These are phyloP conservation scores for Drosophila virilis DNA, from an alignment of 1,140 invertebrate genomes.

Conservation along the genomic window DNA sequence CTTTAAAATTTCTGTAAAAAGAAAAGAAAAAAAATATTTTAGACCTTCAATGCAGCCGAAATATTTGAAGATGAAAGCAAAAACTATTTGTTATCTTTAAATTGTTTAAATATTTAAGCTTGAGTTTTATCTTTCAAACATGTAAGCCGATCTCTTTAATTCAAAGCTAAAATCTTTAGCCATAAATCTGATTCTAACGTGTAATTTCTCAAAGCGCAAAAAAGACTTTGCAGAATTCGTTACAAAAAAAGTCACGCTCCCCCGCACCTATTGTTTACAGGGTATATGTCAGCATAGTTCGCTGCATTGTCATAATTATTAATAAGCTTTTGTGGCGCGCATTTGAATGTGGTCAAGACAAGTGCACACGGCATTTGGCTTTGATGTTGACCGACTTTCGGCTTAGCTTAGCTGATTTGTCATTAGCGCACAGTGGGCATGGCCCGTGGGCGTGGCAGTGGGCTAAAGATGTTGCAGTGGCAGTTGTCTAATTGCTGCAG, in stretches of 20 bases:
- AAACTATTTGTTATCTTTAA: too few relatives aligned
- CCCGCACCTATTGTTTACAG: neutral
- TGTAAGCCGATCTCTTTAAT: too few relatives aligned
- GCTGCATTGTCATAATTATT: constrained; percentile 75
- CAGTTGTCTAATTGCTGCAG: constrained; percentile 24
- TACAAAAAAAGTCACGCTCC: neutral
- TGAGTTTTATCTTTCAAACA: too few relatives aligned
- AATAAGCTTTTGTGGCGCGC: constrained; percentile 55
- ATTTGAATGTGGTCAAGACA: constrained; percentile 73
- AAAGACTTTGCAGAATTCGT: too few relatives aligned
- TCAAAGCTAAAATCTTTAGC: too few relatives aligned
- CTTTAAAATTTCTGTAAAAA: too few relatives aligned
- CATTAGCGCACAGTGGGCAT: constrained; percentile 46
- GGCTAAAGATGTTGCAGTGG: neutral
- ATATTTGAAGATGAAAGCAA: too few relatives aligned
- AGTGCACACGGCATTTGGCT: constrained; percentile 36
- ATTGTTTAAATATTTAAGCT: too few relatives aligned
- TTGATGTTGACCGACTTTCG: constrained; percentile 62
- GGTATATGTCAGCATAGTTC: constrained; percentile 13
- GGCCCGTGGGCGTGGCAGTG: constrained; percentile 20
- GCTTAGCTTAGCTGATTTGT: constrained; percentile 44
- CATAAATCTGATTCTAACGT: too few relatives aligned
- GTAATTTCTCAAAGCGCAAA: too few relatives aligned
- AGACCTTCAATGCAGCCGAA: too few relatives aligned
- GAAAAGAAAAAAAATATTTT: too few relatives aligned